Conservation (phyloP, 1,140 invertebrate species). For the Sycophaga agraensis region DNA sequence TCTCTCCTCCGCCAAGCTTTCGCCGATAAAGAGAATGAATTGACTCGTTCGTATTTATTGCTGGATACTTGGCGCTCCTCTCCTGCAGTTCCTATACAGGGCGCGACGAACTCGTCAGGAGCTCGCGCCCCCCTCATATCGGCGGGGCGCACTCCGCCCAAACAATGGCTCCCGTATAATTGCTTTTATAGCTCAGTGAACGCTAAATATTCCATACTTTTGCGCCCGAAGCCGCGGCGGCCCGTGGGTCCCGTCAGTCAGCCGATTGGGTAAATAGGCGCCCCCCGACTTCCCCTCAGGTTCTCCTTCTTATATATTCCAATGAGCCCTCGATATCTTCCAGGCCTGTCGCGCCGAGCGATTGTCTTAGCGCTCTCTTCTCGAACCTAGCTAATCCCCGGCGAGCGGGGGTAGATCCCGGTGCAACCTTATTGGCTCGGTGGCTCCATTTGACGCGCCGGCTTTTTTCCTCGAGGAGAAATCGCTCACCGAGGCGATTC, state of each 20-base stretch:
- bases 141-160: slow-evolving; percentile 52
- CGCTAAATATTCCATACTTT: slow-evolving; percentile 59
- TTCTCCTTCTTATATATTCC: slow-evolving; percentile 1
- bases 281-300: slow-evolving; percentile 5
- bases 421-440: no score
- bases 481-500: background rate
- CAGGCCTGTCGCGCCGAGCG: no score
- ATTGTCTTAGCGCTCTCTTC: no score
- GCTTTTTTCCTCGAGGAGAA: background rate
- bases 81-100: slow-evolving; percentile 25
- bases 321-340: background rate
- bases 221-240: slow-evolving; percentile 40
- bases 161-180: slow-evolving; percentile 57
- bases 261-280: slow-evolving; percentile 50
- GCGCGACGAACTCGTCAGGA: slow-evolving; percentile 23
- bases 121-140: slow-evolving; percentile 45
- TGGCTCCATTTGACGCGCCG: no score
- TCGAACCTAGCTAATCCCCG: no score
- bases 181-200: slow-evolving; percentile 58
- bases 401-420: no score
- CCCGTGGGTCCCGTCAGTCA: slow-evolving; percentile 38
- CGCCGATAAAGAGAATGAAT: slow-evolving; percentile 34
- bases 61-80: slow-evolving; percentile 45
- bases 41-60: slow-evolving; percentile 55
- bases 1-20: slow-evolving; percentile 23